Conservation (phyloP, 53 echinoderm and acorn worm genomes). For the Mesocentrotus franciscanus region DNA sequence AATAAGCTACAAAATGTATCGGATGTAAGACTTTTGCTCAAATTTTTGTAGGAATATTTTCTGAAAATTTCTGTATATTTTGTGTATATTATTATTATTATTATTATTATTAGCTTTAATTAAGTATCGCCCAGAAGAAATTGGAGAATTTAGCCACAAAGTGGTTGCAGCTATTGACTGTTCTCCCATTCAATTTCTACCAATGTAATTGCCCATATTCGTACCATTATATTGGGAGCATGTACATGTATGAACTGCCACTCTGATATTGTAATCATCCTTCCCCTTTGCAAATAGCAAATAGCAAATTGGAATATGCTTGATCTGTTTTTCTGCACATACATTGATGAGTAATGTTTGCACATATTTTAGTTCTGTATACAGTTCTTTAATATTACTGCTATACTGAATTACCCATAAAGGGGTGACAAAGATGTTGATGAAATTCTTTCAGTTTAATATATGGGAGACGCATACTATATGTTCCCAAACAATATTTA, state of each 20-base stretch:
- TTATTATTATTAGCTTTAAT: no score
- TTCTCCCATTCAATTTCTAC: background rate
- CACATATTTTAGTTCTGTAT: background rate
- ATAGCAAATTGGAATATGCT: background rate
- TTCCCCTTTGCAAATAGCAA: background rate
- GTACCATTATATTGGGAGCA: background rate
- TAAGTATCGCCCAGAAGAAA: background rate
- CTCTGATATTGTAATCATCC: background rate
- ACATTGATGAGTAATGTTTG: background rate
- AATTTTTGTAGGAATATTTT: no score
- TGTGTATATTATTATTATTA: no score
- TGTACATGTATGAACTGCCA: background rate
- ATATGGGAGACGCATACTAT: background rate
- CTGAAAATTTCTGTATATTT: no score
- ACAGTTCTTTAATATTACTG: background rate
- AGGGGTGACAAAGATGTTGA: background rate
- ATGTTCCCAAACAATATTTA: background rate
- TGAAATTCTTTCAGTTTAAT: background rate
- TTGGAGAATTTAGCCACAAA: background rate
- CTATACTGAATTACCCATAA: background rate
- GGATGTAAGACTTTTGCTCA: no score
- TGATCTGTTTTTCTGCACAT: background rate
- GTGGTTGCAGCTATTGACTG: background rate
- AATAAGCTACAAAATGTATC: no score
- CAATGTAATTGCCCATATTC: background rate